phyloP scores from a whole-genome alignment of 2,888 invertebrate genomes.

The Pinctada fucata region DNA sequence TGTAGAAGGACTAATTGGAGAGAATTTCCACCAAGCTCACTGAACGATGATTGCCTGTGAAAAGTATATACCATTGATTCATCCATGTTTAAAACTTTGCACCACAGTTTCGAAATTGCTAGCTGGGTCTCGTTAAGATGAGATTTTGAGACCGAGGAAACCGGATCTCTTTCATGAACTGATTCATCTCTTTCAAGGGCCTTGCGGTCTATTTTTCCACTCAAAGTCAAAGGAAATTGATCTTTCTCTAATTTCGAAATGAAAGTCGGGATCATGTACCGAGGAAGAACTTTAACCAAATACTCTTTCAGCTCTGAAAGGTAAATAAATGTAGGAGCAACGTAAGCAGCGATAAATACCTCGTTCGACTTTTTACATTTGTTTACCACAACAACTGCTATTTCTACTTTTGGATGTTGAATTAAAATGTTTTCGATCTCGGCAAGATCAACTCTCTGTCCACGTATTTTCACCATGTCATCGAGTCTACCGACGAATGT shows the following conservation, averaged over 20 bases:
- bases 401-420: slow-evolving; percentile 59
- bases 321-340: slow-evolving; percentile 57
- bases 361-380: slow-evolving; percentile 46
- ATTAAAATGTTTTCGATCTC: slow-evolving; percentile 83
- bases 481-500: slow-evolving; percentile 86
- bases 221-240: slow-evolving; percentile 57
- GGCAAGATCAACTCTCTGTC: slow-evolving; percentile 89
- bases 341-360: slow-evolving; percentile 54
- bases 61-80: slow-evolving; percentile 49
- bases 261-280: slow-evolving; percentile 61
- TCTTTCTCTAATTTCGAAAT: slow-evolving; percentile 52
- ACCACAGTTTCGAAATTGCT: slow-evolving; percentile 54
- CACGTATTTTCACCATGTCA: slow-evolving; percentile 82
- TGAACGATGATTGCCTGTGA: slow-evolving; percentile 59
- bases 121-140: slow-evolving; percentile 58
- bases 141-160: slow-evolving; percentile 38
- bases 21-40: slow-evolving; percentile 66
- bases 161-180: slow-evolving; percentile 43
- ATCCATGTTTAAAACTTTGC: slow-evolving; percentile 53
- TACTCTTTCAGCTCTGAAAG: slow-evolving; percentile 58
- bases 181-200: slow-evolving; percentile 52
- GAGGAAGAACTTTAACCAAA: slow-evolving; percentile 55
- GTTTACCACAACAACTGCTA: slow-evolving; percentile 59
- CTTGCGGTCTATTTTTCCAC: slow-evolving; percentile 60
- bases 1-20: slow-evolving; percentile 58